Evolutionary conservation across 2,113 vertebrate species (phyloP), one percentile per base, ranked within the genome.

Genomic region (Cranoglanis bouderius): DNA sequence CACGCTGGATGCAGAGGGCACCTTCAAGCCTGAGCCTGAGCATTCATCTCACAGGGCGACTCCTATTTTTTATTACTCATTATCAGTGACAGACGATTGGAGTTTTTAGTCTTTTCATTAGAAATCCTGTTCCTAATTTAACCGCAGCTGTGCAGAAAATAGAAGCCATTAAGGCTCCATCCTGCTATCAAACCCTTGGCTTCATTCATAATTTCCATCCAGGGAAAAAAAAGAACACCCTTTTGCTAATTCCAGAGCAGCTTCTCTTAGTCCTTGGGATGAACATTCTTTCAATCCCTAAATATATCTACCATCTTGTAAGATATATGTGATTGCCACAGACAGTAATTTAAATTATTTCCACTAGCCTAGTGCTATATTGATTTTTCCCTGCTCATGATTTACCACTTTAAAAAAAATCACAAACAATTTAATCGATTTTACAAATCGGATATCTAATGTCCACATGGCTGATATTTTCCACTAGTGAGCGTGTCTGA

Each of bases 1-100:
- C 3, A 43, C 3, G 9, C 6, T 65, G 55, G 53, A 80, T 57
- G 57, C 57, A 86, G n/a, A 51, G 74, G 84, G 51, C 80, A 86
- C 85, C 78, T 86, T 85, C 77, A 86, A 65, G n/a, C 55, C 55
- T 77, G 72, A 74, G 49, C 65, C 49, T 59, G 75, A 81, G 35
- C 6, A 24, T 43, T 43, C 24, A 9, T 61, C 85, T 89, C 51
- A 32, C 81, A 26, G 80, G 14, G 16, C 70, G 61, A 13, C 38
- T 78, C 21, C 61, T 67, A 51, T 81, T 81, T 81, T 53, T 53
- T 67, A n/a, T 19, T 70, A 53, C 29, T 38, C 46, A 32, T 13
- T 13, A 32, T 13, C 78, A 80, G 19, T 87, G 74, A 86, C 70
- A 59, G 70, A 29, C 53, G 75, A 35, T 40, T 86, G 26, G 21